Base-by-base conservation (phyloP, 1,140 invertebrate genomes). In the Rhopalosiphum maidis region DNA sequence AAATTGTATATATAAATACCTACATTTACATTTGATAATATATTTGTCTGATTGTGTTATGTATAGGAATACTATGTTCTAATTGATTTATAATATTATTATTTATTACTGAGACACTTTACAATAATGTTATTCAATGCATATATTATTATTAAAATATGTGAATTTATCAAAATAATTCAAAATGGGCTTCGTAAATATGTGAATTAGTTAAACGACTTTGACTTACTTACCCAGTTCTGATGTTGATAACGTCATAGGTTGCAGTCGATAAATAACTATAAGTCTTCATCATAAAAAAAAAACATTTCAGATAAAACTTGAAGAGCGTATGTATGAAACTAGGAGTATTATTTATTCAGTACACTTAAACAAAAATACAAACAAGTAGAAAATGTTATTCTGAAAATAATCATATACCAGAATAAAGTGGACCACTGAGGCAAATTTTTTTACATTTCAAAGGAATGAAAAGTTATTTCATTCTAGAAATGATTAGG, bases 231-330 rank as follows among this genome's bases (percentile, higher is more conserved):
- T 83, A 91, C 90, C 68, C 46, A 35, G 60, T 37, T 83, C 51
- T 91, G n/a, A 91, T 51, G 21, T 82, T 91, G 46, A 91, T 91
- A 9, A 91, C n/a, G n/a, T 91, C 90, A 37, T 91, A 91, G 0
- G 8, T 11, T 51, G 21, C 21, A 11, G 43, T 91, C 11, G 41
- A 51, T 25, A 25, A 35, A 51, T 51, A 48, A 48, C n/a, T 48
- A n/a, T 41, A 55, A 35, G 21, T 68, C 89, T 90, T 41, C 23
- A 21, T 77, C 60, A 77, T 77, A 11, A 77, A 77, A 77, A 77
- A 68, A 77, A 77, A 77, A 77, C 30, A 77, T 77, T 77, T 77
- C 30, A 77, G 15, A 77, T 77, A 60, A 77, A 77, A 77, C 60
- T 6, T 6, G 5, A 1, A 18, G 30, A 77, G 3, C n/a, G 60